Evolutionary conservation across 2,113 vertebrate species (phyloP).

Genomic region (Hyperopisus bebe): DNA sequence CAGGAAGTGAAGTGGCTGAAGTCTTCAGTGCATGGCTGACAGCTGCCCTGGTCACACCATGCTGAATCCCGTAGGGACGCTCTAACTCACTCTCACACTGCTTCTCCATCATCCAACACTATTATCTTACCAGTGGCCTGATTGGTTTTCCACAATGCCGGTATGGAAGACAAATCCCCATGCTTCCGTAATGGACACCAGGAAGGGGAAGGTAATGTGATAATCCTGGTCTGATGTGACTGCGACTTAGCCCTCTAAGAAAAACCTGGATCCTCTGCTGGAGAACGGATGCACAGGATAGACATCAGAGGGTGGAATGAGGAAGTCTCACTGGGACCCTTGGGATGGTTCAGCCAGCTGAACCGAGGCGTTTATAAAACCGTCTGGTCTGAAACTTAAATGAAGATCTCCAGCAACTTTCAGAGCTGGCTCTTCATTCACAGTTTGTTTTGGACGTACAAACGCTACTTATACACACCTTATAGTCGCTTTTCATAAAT

Average conservation of each 20-base stretch:
- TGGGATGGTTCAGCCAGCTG: neutral
- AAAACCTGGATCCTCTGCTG: neutral
- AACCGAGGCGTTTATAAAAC: neutral
- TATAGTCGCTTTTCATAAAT: neutral
- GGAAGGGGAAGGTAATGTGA: neutral
- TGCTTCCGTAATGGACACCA: neutral
- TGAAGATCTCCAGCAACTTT: neutral
- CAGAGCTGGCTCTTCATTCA: neutral
- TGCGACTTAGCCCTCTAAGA: neutral
- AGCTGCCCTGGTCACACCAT: neutral
- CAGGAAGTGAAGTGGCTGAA: constrained; percentile 10
- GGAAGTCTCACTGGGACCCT: neutral
- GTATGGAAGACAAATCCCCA: neutral
- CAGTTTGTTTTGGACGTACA: neutral
- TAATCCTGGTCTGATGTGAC: neutral
- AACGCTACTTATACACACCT: neutral
- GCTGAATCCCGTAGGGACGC: neutral
- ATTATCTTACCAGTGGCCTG: constrained; percentile 9
- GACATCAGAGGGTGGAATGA: neutral
- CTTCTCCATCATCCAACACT: neutral
- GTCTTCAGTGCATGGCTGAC: neutral
- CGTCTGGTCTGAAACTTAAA: neutral
- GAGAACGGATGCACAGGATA: neutral
- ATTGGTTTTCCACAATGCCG: neutral
- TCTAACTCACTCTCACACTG: neutral